Conservation (phyloP, 2,888 invertebrate species). For the Drosophila demipolita region DNA sequence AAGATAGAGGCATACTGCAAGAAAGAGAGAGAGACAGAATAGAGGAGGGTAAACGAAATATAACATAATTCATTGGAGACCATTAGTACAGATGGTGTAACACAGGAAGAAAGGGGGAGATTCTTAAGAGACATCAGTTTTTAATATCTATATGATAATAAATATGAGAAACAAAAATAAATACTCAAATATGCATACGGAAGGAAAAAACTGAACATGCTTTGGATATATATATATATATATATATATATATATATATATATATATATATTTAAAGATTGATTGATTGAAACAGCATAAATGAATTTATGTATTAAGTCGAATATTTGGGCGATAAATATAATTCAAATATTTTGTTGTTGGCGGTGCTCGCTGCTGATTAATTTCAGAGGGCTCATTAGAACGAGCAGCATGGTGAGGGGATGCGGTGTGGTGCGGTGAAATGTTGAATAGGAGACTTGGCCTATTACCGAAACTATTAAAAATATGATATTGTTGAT, state of each 20-base stretch:
- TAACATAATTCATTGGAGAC: not conserved
- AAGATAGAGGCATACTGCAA: not conserved
- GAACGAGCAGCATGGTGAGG: constrained; percentile 1
- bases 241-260: not conserved
- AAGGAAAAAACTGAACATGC: not conserved
- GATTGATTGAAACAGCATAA: constrained; percentile 1
- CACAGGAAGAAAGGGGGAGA: not conserved
- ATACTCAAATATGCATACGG: not conserved
- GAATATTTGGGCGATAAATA: constrained; percentile 6
- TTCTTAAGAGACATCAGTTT: not conserved
- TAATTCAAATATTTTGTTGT: not conserved
- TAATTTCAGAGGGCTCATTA: constrained; percentile 23
- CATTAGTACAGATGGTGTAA: not conserved
- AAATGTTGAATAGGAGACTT: constrained; percentile 11
- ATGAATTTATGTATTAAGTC: constrained; percentile 22
- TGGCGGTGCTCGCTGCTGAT: constrained; percentile 11
- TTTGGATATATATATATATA: not conserved
- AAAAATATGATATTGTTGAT: not conserved
- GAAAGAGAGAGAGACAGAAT: not conserved
- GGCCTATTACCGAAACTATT: constrained; percentile 7
- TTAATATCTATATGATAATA: no score
- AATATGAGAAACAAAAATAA: not conserved
- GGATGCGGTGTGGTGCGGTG: no score
- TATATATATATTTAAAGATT: not conserved
- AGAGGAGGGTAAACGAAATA: not conserved